Evolutionary conservation across 2,113 vertebrate genomes (phyloP).

Genomic region (Mugil cephalus): DNA sequence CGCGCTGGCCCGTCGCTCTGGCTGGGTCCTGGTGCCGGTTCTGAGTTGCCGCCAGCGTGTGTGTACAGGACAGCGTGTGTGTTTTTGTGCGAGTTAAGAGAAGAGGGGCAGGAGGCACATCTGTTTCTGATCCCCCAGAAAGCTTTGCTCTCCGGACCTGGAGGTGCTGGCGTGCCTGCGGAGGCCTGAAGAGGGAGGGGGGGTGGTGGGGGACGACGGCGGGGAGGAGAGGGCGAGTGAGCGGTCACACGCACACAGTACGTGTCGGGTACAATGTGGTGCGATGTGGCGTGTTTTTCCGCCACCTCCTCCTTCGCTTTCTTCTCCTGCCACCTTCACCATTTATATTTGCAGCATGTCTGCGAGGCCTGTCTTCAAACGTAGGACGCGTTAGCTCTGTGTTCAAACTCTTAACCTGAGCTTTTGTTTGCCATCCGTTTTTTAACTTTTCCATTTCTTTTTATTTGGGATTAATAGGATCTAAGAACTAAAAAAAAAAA

Average conservation of each 20-base stretch:
- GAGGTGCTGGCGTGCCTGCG: slow-evolving; percentile 75
- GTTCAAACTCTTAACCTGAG: slow-evolving; percentile 8
- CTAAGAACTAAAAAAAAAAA: too few relatives aligned
- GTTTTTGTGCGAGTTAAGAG: slow-evolving; percentile 71
- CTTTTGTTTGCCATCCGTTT: too few relatives aligned
- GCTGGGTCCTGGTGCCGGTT: slow-evolving; percentile 71
- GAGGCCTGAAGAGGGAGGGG: slow-evolving; percentile 52
- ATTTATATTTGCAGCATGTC: slow-evolving; percentile 22
- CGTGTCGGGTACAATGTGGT: slow-evolving; percentile 51
- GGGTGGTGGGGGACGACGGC: slow-evolving; percentile 39
- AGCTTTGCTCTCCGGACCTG: slow-evolving; percentile 72
- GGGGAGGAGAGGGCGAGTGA: slow-evolving; percentile 58
- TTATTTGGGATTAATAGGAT: too few relatives aligned
- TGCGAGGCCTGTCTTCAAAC: background rate
- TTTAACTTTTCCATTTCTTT: too few relatives aligned
- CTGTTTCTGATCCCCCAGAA: slow-evolving; percentile 84
- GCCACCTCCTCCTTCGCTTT: slow-evolving; percentile 50
- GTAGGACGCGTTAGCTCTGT: background rate
- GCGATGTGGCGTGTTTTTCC: slow-evolving; percentile 53
- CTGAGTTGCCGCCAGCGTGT: slow-evolving; percentile 73
- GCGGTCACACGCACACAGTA: slow-evolving; percentile 71
- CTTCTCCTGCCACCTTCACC: slow-evolving; percentile 3
- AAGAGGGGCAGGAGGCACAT: slow-evolving; percentile 79
- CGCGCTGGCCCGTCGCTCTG: slow-evolving; percentile 70
- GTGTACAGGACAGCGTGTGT: slow-evolving; percentile 57